phyloP scores from a whole-genome alignment of 2,113 vertebrate genomes.

The Hyla sarda region DNA sequence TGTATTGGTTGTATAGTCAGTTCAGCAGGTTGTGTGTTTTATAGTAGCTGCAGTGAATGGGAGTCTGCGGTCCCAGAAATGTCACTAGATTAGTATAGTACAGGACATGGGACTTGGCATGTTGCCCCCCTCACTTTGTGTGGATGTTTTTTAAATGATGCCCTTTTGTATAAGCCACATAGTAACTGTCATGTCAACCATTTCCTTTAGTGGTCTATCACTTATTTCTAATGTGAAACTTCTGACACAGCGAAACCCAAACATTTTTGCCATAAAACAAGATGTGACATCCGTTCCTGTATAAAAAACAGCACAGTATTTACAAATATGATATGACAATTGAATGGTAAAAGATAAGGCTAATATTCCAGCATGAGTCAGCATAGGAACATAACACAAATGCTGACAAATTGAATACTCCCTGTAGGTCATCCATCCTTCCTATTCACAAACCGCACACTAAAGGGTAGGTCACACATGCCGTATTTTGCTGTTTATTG shows the following conservation, averaged over 20 bases:
- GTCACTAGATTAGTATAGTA: background rate
- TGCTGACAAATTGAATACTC: too few relatives aligned
- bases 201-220: background rate
- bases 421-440: too few relatives aligned
- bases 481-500: too few relatives aligned
- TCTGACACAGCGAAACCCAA: background rate
- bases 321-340: background rate
- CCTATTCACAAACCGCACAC: too few relatives aligned
- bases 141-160: too few relatives aligned
- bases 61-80: background rate
- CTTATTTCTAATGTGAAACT: background rate
- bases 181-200: background rate
- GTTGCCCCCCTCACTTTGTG: too few relatives aligned
- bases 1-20: too few relatives aligned
- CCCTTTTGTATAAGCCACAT: too few relatives aligned
- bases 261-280: background rate
- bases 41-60: too few relatives aligned
- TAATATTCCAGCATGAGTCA: background rate
- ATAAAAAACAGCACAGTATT: background rate
- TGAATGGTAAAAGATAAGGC: background rate
- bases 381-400: background rate
- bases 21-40: too few relatives aligned
- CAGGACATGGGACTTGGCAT: too few relatives aligned
- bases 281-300: background rate
- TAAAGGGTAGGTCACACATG: too few relatives aligned